Conservation (phyloP, 1,140 invertebrate species). For the Cydia strobilella region DNA sequence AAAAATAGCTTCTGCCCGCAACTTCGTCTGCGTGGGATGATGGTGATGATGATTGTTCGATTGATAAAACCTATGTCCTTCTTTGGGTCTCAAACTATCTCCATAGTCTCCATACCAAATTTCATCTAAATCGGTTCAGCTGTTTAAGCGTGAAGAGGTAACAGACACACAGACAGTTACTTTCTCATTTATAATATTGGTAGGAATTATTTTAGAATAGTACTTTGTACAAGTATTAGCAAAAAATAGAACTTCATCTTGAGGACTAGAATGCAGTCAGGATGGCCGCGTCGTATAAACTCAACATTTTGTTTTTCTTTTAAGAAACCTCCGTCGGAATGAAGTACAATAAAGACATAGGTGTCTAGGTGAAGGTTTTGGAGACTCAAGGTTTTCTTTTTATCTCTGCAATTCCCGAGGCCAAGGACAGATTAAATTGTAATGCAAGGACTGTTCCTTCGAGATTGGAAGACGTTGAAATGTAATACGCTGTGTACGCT, state of each 20-base stretch:
- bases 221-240: too few species aligned
- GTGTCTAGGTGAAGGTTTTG: conserved; percentile 12
- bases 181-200: too few species aligned
- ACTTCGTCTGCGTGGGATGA: background rate
- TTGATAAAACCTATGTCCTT: too few species aligned
- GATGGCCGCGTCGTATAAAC: background rate
- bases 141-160: too few species aligned
- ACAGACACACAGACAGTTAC: too few species aligned
- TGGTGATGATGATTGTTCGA: too few species aligned
- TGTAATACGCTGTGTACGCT: background rate
- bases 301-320: too few species aligned
- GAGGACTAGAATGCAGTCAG: background rate
- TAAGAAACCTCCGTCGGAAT: background rate
- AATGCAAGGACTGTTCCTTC: conserved; percentile 8
- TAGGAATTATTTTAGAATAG: too few species aligned
- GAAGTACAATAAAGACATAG: background rate
- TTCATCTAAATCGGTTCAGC: too few species aligned
- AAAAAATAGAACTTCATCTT: too few species aligned
- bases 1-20: background rate
- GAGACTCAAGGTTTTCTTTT: conserved; percentile 5
- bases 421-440: conserved; percentile 9
- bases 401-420: conserved; percentile 6
- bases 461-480: conserved; percentile 7
- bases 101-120: too few species aligned
- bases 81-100: too few species aligned